Evolutionary conservation across 1,140 invertebrate species (phyloP).

Genomic region (Aphidius ervi): DNA sequence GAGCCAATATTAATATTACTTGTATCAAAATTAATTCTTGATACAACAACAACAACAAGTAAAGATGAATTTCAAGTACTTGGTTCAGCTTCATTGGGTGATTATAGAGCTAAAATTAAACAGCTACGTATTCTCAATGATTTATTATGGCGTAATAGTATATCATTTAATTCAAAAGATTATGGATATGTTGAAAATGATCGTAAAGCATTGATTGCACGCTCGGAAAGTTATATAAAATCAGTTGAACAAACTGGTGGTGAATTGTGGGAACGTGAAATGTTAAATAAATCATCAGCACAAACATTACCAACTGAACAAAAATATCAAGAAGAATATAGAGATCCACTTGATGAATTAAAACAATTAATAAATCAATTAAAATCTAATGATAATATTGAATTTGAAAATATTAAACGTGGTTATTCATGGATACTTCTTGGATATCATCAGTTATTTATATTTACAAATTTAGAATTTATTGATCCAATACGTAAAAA

Average conservation of each 20-base stretch:
- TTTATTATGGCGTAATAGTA: slow-evolving; percentile 54
- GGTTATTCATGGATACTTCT: slow-evolving; percentile 46
- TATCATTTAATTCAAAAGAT: slow-evolving; percentile 37
- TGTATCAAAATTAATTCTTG: slow-evolving; percentile 36
- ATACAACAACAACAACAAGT: slow-evolving; percentile 17
- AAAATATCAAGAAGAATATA: slow-evolving; percentile 22
- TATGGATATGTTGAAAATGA: slow-evolving; percentile 37
- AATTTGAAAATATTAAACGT: slow-evolving; percentile 17
- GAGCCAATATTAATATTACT: slow-evolving; percentile 36
- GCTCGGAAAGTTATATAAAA: slow-evolving; percentile 30
- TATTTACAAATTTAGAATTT: slow-evolving; percentile 48
- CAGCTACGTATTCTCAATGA: slow-evolving; percentile 46
- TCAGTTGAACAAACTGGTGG: slow-evolving; percentile 26
- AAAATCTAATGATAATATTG: neutral
- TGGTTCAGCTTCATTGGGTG: slow-evolving; percentile 38
- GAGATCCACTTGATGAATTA: slow-evolving; percentile 26
- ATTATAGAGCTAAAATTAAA: slow-evolving; percentile 36
- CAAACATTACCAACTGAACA: neutral
- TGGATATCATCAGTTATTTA: slow-evolving; percentile 44
- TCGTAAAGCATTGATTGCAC: slow-evolving; percentile 28
- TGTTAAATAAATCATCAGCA: neutral
- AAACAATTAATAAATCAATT: slow-evolving; percentile 26
- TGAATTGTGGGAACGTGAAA: slow-evolving; percentile 12
- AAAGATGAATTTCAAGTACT: slow-evolving; percentile 25
- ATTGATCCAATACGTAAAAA: slow-evolving; percentile 76